phyloP scores from a whole-genome alignment of 1,140 invertebrate genomes.

The Maniola jurtina region DNA sequence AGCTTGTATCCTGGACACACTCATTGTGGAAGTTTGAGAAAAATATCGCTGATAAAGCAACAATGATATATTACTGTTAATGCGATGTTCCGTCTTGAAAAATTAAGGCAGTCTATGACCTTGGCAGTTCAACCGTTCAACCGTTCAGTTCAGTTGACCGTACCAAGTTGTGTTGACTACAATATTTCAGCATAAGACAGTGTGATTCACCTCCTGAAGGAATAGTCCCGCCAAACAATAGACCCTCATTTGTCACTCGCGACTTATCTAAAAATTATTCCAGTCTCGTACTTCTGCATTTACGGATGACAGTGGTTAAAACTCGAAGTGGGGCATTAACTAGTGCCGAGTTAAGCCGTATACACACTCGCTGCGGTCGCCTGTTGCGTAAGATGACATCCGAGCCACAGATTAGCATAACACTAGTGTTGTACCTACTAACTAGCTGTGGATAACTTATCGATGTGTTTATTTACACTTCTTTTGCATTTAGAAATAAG shows the following conservation, averaged over 20 bases:
- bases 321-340: constrained; percentile 54
- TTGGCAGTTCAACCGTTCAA: too few relatives aligned
- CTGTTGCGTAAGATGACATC: constrained; percentile 76
- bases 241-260: constrained; percentile 14
- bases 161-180: not conserved
- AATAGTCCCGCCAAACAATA: constrained; percentile 6
- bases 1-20: too few relatives aligned
- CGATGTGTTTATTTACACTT: constrained; percentile 9
- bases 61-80: too few relatives aligned
- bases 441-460: constrained; percentile 16
- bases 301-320: constrained; percentile 37
- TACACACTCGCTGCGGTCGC: constrained; percentile 60
- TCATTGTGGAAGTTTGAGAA: too few relatives aligned
- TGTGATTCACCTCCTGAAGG: not conserved
- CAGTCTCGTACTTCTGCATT: constrained; percentile 23
- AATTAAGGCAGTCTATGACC: too few relatives aligned
- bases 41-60: too few relatives aligned
- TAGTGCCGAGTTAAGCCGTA: constrained; percentile 58
- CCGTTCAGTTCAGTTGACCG: too few relatives aligned
- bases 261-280: constrained; percentile 27
- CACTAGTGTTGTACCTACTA: constrained; percentile 43
- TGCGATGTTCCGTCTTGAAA: too few relatives aligned
- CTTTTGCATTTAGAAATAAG: not conserved
- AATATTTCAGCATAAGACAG: not conserved
- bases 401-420: constrained; percentile 70